These are phyloP conservation scores for Ceratitis capitata DNA, from an alignment of 1,140 invertebrate species.

Conservation along the genomic window DNA sequence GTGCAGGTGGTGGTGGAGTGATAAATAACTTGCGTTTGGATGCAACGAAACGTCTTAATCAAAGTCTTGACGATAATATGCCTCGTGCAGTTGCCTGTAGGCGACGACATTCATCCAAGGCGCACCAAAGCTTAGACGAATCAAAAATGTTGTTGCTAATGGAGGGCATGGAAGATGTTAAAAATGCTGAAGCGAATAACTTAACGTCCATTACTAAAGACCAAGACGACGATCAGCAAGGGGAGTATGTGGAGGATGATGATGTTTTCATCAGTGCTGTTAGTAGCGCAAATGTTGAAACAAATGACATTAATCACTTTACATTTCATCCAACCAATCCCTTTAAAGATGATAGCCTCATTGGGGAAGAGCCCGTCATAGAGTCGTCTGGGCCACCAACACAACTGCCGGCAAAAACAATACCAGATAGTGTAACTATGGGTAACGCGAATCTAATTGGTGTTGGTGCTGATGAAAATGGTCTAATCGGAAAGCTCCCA, in stretches of 20 bases:
- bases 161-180: slow-evolving; percentile 48
- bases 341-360: slow-evolving; percentile 56
- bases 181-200: background rate
- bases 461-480: background rate
- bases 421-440: slow-evolving; percentile 46
- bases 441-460: background rate
- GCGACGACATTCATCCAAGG: slow-evolving; percentile 53
- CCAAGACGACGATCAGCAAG: slow-evolving; percentile 51
- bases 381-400: slow-evolving; percentile 30
- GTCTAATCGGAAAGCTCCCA: background rate
- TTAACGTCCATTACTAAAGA: background rate
- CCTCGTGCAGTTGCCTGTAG: slow-evolving; percentile 61
- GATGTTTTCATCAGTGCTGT: slow-evolving; percentile 52
- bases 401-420: slow-evolving; percentile 42
- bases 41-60: slow-evolving; percentile 70
- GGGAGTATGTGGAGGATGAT: slow-evolving; percentile 52
- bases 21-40: slow-evolving; percentile 48
- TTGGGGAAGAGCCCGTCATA: background rate
- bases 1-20: slow-evolving; percentile 38
- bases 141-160: slow-evolving; percentile 64
- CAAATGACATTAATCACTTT: slow-evolving; percentile 42
- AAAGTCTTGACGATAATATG: slow-evolving; percentile 75
- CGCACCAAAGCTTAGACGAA: slow-evolving; percentile 74
- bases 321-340: slow-evolving; percentile 61
- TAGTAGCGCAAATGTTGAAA: slow-evolving; percentile 43